A percentile compares a stretch with the other conserved stretches of the same genome.
phyloP scores from a whole-genome alignment of 2,888 invertebrate species.

The Laspeyria flexula region DNA sequence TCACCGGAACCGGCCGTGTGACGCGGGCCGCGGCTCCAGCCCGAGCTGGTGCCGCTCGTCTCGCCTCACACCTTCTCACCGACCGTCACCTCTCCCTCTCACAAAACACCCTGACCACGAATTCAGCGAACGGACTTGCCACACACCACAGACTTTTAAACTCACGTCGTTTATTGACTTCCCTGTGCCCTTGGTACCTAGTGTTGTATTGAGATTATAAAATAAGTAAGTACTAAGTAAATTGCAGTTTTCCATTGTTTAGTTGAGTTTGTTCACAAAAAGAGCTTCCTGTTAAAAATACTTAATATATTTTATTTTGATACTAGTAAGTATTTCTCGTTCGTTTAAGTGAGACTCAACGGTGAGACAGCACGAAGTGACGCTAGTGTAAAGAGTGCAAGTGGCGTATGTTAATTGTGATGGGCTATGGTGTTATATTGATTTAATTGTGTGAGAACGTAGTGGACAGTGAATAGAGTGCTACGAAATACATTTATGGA shows the following conservation, averaged over 20 bases:
- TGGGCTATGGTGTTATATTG: slow-evolving; percentile 51
- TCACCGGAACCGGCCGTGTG: slow-evolving; percentile 72
- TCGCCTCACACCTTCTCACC: slow-evolving; percentile 53
- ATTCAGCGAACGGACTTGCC: slow-evolving; percentile 62
- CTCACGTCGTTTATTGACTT: slow-evolving; percentile 13
- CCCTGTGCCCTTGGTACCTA: slow-evolving; percentile 19
- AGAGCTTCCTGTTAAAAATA: slow-evolving; percentile 58
- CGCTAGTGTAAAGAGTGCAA: slow-evolving; percentile 17
- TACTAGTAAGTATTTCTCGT: slow-evolving; percentile 50
- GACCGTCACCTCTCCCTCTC: slow-evolving; percentile 44
- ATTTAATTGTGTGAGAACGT: slow-evolving; percentile 56
- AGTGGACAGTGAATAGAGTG: slow-evolving; percentile 54
- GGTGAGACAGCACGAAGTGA: slow-evolving; percentile 27
- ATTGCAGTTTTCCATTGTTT: slow-evolving; percentile 15
- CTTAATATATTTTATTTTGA: slow-evolving; percentile 44
- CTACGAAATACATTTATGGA: slow-evolving; percentile 48
- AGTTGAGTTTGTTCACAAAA: slow-evolving; percentile 40
- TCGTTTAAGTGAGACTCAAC: slow-evolving; percentile 50
- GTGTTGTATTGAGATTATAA: slow-evolving; percentile 14
- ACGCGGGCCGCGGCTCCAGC: slow-evolving; percentile 84
- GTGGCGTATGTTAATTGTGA: slow-evolving; percentile 46
- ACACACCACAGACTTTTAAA: slow-evolving; percentile 75
- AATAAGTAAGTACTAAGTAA: neutral
- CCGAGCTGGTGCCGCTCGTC: slow-evolving; percentile 83
- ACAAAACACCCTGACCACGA: slow-evolving; percentile 64